Percentiles rank a stretch among this genome's conserved stretches.
Conservation (phyloP, 2,797 vertebrate species). For the Discoglossus pictus region DNA sequence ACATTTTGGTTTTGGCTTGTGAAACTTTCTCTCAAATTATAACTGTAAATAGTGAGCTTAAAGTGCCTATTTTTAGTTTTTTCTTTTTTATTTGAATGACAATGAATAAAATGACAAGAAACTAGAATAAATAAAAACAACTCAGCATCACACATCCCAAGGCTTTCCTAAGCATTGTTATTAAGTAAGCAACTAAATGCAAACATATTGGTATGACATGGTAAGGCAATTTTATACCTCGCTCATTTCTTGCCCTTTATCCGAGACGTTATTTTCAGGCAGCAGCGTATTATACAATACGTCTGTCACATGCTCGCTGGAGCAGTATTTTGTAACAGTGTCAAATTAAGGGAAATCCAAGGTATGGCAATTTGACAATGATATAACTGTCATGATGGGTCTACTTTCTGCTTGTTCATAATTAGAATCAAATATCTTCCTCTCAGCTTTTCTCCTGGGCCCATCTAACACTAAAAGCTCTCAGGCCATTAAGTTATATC, state of each 20-base stretch:
- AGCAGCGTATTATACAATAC: constrained; percentile 36
- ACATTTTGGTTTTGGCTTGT: no score
- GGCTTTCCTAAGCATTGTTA: no score
- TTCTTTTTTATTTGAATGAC: no score
- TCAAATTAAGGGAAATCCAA: constrained; percentile 63
- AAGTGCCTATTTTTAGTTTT: no score
- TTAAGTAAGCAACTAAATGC: no score
- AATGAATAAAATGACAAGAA: no score
- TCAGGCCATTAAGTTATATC: constrained; percentile 73
- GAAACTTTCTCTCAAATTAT: no score
- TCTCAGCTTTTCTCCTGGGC: constrained; percentile 66
- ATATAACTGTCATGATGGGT: constrained; percentile 65
- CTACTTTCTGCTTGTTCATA: constrained; percentile 64
- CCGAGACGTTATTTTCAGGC: constrained; percentile 2
- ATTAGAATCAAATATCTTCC: constrained; percentile 72
- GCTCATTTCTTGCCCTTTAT: background rate
- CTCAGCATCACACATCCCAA: no score
- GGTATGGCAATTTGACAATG: constrained; percentile 63
- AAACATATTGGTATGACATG: constrained; percentile 10
- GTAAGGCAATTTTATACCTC: background rate
- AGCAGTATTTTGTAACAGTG: constrained; percentile 58
- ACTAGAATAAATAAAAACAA: no score
- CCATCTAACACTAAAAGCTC: constrained; percentile 64
- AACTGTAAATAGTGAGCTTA: no score
- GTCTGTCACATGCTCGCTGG: constrained; percentile 55